Base-by-base conservation (phyloP, 2,797 vertebrate species). In the Acanthurus lineatus region DNA sequence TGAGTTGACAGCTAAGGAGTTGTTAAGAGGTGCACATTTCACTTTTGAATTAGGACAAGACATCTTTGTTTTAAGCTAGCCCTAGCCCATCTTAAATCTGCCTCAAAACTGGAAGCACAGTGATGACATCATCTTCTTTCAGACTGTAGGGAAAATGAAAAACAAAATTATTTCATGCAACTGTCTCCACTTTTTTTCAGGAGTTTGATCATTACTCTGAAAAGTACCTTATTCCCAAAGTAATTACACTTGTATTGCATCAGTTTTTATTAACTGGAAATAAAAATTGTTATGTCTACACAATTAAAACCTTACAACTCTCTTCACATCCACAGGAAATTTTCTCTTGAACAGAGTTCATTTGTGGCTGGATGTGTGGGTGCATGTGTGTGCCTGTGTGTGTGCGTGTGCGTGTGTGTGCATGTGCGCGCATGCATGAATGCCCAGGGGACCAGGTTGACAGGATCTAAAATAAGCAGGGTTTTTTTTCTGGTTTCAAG, bases 381-480 rank as follows among this genome's bases (percentile, higher is more conserved):
- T 53, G 66, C 25, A 61, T 22, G 56, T 22, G 28, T 42, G 65
- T 49, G 59, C 32, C 53, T 28, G 32, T 20, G 74, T 49, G 75
- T 40, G 65, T 56, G 75, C 52, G 60, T 49, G 32, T 49, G 63
- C 22, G 32, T 35, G 32, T 35, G 32, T 35, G 32, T 35, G 32
- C 32, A 32, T 32, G 28, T 32, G 32, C 7, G 32, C 6, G 32
- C 32, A 35, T 35, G 32, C 32, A 35, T 38, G 54, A 22, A 25
- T 79, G 49, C 57, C 53, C 19, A 17, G 45, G 45, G 66, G 52
- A 61, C 45, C 52, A 8, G 63, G 54, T 38, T 83, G 79, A 81
- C 71, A 77, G 69, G 52, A 65, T 76, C 79, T 87, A 89, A 87
- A 87, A 86, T 79, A 85, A 82, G 73, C 73, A 40, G 32, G 32